Base-by-base conservation (phyloP, 2,113 vertebrate genomes). In the Atrichornis clamosus region DNA sequence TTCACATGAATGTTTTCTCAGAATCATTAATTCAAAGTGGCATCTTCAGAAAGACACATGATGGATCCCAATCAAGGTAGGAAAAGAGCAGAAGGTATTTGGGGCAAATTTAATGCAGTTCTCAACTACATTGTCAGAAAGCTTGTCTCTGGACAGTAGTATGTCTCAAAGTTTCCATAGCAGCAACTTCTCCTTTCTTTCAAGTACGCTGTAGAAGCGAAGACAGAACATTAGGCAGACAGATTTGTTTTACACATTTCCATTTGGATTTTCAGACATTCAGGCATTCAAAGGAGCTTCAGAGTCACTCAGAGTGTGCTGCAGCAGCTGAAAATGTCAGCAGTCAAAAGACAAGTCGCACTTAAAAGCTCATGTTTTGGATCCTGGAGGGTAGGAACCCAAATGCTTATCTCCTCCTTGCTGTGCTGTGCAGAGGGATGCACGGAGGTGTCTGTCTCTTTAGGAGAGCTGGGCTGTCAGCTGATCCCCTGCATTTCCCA, bases 271-370 rank as follows among this genome's bases (percentile, higher is more conserved):
- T 92, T 63, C 78, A 79, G 70, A 46, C 44, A 63, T 79, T 47
- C 70, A 53, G 69, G 37, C 62, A 73, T 62, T 27, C 90, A 73
- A n/a, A 76, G 35, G 62, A 91, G 73, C 19, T 62, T 58, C 37
- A 60, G 74, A 94, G 30, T 26, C 35, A 5, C 56, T 85, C 50
- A 28, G 88, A 58, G 47, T 15, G 8, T 20, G 24, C 47, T 76
- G 78, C 32, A 41, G 78, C n/a, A 69, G 81, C n/a, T 73, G 95
- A 74, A 94, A 94, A 83, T 73, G 78, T 69, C 95, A 93, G 22
- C 76, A 68, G 65, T 32, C 68, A 93, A 81, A 74, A 94, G 68
- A 55, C 64, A 72, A 75, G 46, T 35, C 6, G 0, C 63, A 28
- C 81, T 85, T 69, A 42, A 68, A 82, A 3, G 23, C 39, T 85